Conservation (phyloP, 2,113 vertebrate species). For the Gnathonemus longibarbis region DNA sequence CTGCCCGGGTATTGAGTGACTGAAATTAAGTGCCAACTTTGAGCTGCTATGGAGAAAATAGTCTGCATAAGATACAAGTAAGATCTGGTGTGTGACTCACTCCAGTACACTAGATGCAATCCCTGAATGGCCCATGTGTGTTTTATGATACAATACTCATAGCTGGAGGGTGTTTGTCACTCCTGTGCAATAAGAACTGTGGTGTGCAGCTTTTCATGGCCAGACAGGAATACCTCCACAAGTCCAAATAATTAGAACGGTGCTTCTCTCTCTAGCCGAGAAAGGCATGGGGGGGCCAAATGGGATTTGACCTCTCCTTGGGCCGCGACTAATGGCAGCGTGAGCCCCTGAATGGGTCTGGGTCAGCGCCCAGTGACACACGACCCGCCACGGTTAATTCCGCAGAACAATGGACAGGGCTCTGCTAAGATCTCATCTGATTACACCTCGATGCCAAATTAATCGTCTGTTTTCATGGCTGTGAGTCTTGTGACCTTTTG, state of each 20-base stretch:
- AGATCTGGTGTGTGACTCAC: background rate
- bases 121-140: background rate
- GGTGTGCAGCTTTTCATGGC: background rate
- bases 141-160: background rate
- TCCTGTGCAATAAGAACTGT: background rate
- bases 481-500: slow-evolving; percentile 55
- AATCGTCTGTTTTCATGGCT: slow-evolving; percentile 62
- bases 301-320: slow-evolving; percentile 42
- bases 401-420: slow-evolving; percentile 59
- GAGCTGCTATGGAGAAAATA: background rate
- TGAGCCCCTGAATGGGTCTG: slow-evolving; percentile 51
- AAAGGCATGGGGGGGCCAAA: slow-evolving; percentile 25
- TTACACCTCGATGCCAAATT: slow-evolving; percentile 70
- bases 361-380: slow-evolving; percentile 64
- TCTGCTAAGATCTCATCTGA: slow-evolving; percentile 57
- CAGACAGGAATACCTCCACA: background rate
- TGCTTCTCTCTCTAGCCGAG: slow-evolving; percentile 17
- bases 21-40: slow-evolving; percentile 20
- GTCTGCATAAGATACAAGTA: slow-evolving; percentile 9
- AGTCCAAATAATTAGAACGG: background rate
- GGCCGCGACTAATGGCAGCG: slow-evolving; percentile 32
- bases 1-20: slow-evolving; percentile 27
- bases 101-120: background rate
- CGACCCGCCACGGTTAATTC: slow-evolving; percentile 71
- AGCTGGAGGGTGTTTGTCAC: background rate